These are phyloP conservation scores for Zaprionus kolodkinae DNA, from an alignment of 1,140 invertebrate genomes.

Conservation along the genomic window DNA sequence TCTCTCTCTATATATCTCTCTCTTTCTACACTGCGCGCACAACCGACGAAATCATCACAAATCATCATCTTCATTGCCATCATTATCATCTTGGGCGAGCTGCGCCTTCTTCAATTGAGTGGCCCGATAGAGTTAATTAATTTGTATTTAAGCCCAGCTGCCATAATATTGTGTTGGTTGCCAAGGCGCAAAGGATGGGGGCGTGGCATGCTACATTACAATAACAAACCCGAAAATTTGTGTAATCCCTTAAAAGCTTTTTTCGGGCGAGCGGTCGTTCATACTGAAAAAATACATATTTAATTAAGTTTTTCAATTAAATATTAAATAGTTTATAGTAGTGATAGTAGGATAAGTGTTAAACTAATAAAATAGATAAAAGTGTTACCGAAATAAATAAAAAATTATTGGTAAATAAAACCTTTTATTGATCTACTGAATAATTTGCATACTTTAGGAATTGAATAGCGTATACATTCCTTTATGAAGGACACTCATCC, in stretches of 20 bases:
- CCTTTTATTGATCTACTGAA: not conserved
- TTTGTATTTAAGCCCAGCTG: slow-evolving; percentile 68
- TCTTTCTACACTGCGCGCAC: too few species aligned
- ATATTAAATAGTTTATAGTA: too few species aligned
- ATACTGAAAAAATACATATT: not conserved
- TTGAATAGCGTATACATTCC: not conserved
- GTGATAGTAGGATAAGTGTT: too few species aligned
- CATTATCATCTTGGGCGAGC: slow-evolving; percentile 20
- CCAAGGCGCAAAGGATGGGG: not conserved
- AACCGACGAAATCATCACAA: slow-evolving; percentile 9
- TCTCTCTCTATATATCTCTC: too few species aligned
- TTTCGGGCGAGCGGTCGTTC: not conserved
- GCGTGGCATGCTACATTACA: slow-evolving; percentile 19
- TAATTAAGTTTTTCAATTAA: too few species aligned
- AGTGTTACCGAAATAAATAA: not conserved
- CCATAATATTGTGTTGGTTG: slow-evolving; percentile 16
- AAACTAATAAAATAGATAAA: not conserved
- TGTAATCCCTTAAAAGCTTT: slow-evolving; percentile 12
- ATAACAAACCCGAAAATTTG: slow-evolving; percentile 19
- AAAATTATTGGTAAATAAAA: too few species aligned
- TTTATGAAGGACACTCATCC: not conserved
- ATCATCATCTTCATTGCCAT: slow-evolving; percentile 24
- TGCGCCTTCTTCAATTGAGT: slow-evolving; percentile 49
- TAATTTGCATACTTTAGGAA: not conserved
- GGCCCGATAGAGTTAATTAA: slow-evolving; percentile 69